These are phyloP conservation scores for Drosophila picticornis DNA, from an alignment of 2,888 invertebrate species.

Conservation along the genomic window DNA sequence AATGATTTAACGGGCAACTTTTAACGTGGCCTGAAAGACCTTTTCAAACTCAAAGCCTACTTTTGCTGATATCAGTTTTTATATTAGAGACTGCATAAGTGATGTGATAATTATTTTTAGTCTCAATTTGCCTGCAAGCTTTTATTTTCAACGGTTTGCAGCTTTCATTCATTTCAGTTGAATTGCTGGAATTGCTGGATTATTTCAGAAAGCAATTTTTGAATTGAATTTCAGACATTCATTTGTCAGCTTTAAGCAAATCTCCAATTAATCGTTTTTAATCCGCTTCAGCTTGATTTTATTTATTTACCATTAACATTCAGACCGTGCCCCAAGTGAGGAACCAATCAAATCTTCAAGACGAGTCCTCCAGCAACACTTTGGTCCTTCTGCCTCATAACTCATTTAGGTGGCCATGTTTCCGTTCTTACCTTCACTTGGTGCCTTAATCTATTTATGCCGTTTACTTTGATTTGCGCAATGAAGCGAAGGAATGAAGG, in stretches of 20 bases:
- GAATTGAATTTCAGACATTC: slow-evolving; percentile 6
- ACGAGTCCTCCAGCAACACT: slow-evolving; percentile 28
- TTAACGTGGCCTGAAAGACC: not conserved
- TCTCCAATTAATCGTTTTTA: slow-evolving; percentile 35
- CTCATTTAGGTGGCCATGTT: slow-evolving; percentile 69
- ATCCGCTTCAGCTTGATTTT: slow-evolving; percentile 16
- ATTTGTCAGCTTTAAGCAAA: slow-evolving; percentile 23
- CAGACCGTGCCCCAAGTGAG: slow-evolving; percentile 1
- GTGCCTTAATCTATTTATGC: slow-evolving; percentile 67
- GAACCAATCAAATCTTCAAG: slow-evolving; percentile 45
- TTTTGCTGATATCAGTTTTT: not conserved
- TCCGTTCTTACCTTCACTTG: slow-evolving; percentile 45
- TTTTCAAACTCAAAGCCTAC: not conserved
- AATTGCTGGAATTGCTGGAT: no score
- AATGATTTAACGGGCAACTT: slow-evolving; percentile 22
- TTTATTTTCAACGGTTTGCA: not conserved
- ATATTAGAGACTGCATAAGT: not conserved
- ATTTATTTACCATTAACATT: slow-evolving; percentile 48
- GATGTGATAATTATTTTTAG: not conserved
- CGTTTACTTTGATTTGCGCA: slow-evolving; percentile 70
- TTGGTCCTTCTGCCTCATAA: slow-evolving; percentile 39
- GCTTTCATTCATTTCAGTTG: not conserved
- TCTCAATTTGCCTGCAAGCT: not conserved
- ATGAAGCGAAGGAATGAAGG: slow-evolving; percentile 8
- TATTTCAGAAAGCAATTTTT: not conserved